Base-by-base conservation (phyloP, 2,797 vertebrate genomes). In the Mormyrus hasselquistii region DNA sequence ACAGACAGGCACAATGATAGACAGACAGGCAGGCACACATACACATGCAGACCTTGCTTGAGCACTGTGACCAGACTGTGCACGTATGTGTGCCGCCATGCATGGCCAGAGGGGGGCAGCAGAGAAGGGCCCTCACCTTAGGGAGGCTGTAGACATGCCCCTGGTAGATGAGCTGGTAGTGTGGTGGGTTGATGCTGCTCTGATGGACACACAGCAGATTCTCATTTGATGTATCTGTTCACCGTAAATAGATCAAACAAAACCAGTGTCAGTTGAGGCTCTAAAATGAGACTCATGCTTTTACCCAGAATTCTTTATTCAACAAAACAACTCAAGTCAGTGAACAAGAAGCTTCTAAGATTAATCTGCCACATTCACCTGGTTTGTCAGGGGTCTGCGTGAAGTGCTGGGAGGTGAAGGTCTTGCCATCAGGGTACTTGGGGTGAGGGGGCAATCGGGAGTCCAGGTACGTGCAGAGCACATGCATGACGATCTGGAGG, bases 341-440 rank as follows among this genome's bases (percentile, higher is more conserved):
- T 29, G 25, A 79, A 8, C 4, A 5, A 79, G 73, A 44, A 44
- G 73, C 73, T 79, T 44, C 34, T 29, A 19, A 16, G 4, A 34
- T 25, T 0, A 76, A 84, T 12, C 44, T n/a, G 44, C 19, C 41
- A 22, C n/a, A 22, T 50, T 50, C 93, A 97, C 98, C 98, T 93
- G 98, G 98, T 91, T 99, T 99, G 89, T 99, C 97, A 0, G 98
- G 98, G 0, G 95, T 97, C 92, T 98, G 99, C 88, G 97, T 93
- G 91, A 98, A 99, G 93, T 99, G 98, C 47, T 99, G 98, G 5
- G 98, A 97, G 0, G 99, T 99, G 90, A 99, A 99, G 16, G 99
- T 99, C 92, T 99, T 99, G 29, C 99, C 98, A 0, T 99, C 98
- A 0, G 98, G 99, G 79, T 99, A 99, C 22, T 98, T 99, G n/a